Evolutionary conservation across 64 coral and sea anemone genomes (phyloP).

Genomic region (Pocillopora verrucosa): DNA sequence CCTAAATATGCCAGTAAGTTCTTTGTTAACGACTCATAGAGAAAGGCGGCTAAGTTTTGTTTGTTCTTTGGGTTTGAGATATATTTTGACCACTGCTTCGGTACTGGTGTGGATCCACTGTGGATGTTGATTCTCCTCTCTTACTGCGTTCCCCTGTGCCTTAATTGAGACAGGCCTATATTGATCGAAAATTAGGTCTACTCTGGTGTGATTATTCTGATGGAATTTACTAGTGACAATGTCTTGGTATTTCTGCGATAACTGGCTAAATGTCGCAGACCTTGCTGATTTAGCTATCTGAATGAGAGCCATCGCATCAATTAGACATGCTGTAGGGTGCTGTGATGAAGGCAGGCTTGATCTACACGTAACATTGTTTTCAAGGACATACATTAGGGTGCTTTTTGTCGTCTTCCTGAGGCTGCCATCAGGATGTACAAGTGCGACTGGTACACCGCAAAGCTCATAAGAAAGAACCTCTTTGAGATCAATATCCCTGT

Average conservation of each 20-base stretch:
- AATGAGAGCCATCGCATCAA: conserved; percentile 84
- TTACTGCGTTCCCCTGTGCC: too few relatives aligned
- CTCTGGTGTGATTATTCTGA: conserved; percentile 5
- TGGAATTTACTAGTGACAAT: conserved; percentile 29
- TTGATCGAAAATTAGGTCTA: conserved; percentile 59
- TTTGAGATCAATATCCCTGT: conserved; percentile 56
- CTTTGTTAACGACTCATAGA: too few relatives aligned
- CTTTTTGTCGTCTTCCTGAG: conserved; percentile 66
- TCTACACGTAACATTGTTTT: conserved; percentile 31
- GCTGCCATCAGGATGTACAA: conserved; percentile 54
- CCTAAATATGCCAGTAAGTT: background rate
- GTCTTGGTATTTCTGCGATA: conserved; percentile 47
- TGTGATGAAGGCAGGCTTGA: conserved; percentile 46
- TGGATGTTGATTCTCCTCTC: too few relatives aligned
- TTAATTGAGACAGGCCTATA: conserved; percentile 23
- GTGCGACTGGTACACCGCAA: conserved; percentile 28
- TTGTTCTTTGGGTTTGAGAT: too few relatives aligned
- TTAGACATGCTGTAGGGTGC: conserved; percentile 28
- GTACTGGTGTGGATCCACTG: too few relatives aligned
- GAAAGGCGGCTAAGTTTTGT: too few relatives aligned
- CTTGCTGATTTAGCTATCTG: conserved; percentile 64
- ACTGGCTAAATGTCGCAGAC: conserved; percentile 63
- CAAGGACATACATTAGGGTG: conserved; percentile 46
- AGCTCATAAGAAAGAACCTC: conserved; percentile 64
- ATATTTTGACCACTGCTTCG: too few relatives aligned